Base-by-base conservation (phyloP, 2,113 vertebrate species). In the Lepisosteus osseus region DNA sequence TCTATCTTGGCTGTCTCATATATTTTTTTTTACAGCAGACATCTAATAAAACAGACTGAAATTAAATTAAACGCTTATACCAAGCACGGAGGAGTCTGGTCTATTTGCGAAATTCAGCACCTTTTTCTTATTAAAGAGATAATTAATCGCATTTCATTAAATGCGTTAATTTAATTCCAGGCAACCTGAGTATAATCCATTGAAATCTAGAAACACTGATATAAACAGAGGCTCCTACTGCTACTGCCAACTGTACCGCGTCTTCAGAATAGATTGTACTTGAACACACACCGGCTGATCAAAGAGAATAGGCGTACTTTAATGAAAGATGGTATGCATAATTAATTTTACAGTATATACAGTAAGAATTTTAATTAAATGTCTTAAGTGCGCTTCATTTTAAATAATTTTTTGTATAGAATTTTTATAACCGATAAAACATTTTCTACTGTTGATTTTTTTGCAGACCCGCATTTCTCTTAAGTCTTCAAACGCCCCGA, bases 271-370 rank as follows among this genome's bases (percentile, higher is more conserved):
- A 68, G 79, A 78, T 61, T 74, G 71, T 72, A 69, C 76, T 85
- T 83, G 83, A 86, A 78, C 73, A 81, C 80, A 86, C 80, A 80
- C 76, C 72, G 66, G 68, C 74, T 76, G 82, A 90, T 88, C 86
- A 91, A 91, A 89, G 83, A 76, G 86, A 90, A 90, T 90, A 86
- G 77, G 88, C 84, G 88, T 78, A 89, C 83, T 90, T 90, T 89
- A 91, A 90, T 91, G 83, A 87, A 90, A 89, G 86, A 86, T 86
- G 81, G 77, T 84, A 85, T 89, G 82, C 84, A 90, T 88, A 87
- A 87, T 87, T 84, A 79, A 90, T 86, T 78, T 79, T 87, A 88
- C 85, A 88, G 83, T 79, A 88, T 88, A 83, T 88, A 88, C 88
- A 88, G 86, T 85, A 77, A 51, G 74, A 9, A 76, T 75, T 80